Base-by-base conservation (phyloP, 2,113 vertebrate species). In the Carollia perspicillata region DNA sequence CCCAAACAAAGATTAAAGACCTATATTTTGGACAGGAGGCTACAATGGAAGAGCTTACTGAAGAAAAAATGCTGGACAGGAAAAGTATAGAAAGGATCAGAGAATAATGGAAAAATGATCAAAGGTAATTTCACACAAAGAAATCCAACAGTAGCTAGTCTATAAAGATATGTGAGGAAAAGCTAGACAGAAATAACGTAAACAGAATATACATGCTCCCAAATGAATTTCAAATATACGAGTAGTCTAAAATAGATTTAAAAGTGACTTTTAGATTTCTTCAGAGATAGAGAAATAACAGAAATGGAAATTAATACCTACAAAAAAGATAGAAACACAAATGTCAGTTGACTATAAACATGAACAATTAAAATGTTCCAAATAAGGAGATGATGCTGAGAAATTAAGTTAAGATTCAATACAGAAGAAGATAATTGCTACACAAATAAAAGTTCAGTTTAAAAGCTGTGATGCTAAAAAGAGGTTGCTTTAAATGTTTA, bases 1-100 rank as follows among this genome's bases (percentile, higher is more conserved):
- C 9, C 22, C 42, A 84, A 92, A 63, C 22, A 49, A 86, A 84
- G 49, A 95, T 85, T 78, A 89, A 93, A 94, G n/a, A 89, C 13
- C 35, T 86, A n/a, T 81, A 49, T 93, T 90, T 91, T 89, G 37
- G 47, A 84, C 8, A 90, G 7, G 53, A 94, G 65, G 35, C 8
- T 53, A 89, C 18, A 83, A 65, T 9, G 37, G 49, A 95, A 86
- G 5, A 84, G 4, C 33, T 63, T 72, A 68, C 20, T 47, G 60
- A 2, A 40, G 26, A 55, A 84, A 71, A 30, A 60, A 22, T n/a
- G 44, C 18, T 81, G 18, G 68, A 51, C 42, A 23, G 4, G 3
- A 68, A 92, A 93, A 16, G 28, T 83, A 71, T 23, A 55, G 8
- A 63, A 26, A 90, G 4, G 66, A 14, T 80, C 12, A 84, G 4